Evolutionary conservation across 2,113 vertebrate genomes (phyloP), one percentile per base, ranked within the genome.

Genomic region (Melospiza melodia): DNA sequence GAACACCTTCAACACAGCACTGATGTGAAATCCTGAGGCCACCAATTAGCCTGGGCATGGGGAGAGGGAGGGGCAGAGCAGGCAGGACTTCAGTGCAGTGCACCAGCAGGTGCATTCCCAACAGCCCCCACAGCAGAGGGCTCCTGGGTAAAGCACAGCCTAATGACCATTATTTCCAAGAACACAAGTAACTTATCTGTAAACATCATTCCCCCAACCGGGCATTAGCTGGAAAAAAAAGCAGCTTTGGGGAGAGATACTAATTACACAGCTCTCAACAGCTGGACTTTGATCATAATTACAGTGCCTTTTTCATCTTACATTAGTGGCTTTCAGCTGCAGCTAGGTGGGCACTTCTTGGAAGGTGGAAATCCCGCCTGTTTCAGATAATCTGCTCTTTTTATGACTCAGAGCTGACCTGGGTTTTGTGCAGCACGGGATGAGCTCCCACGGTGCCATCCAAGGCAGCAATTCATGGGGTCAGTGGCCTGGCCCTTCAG

Each of bases 251-350:
- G 79, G 74, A 63, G 80, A 80, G 65, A 91, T 59, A 37, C 61
- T 97, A 97, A 97, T 97, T 96, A 92, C 67, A 95, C 33, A 91
- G 90, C 52, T 58, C 78, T 78, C 57, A 94, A 94, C 93, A 84
- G 57, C 61, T 85, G 72, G 89, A 95, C 97, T 97, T 97, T 97
- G 96, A 97, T 97, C 95, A 77, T 93, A 96, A 96, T 94, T 97
- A 93, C 92, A 87, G 92, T 66, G 88, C 73, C 76, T 81, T 91
- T 73, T 84, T 87, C 72, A 73, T 91, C 86, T 78, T 62, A 43
- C 55, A 48, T 95, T 79, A 93, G 95, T 37, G 31, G 92, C 93
- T 93, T 95, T 92, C 90, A 76, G 39, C 87, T 91, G 73, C 66
- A 91, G 75, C 28, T 85, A 81, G 90, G 87, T 92, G 90, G 94